Evolutionary conservation across 2,888 invertebrate genomes (phyloP), one percentile per base, ranked within the genome.

Genomic region (Conchocele bisecta): DNA sequence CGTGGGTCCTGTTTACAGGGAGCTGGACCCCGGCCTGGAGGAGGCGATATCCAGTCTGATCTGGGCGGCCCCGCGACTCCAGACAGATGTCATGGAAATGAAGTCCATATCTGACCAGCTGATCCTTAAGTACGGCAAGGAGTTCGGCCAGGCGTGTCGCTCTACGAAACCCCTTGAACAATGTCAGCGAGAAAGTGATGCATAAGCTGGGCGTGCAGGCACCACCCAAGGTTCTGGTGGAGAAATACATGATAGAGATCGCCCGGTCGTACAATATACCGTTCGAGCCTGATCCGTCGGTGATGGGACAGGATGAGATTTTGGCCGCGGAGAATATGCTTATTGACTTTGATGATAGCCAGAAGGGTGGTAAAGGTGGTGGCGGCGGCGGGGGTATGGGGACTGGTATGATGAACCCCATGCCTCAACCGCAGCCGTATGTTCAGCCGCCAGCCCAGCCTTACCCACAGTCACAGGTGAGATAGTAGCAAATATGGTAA

Each of bases 21-120:
- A 93, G 58, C 84, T 99, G 13, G 99, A 99, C 88, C 97, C 97
- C 80, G 98, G 99, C 0, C 93, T 99, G 15, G 95, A 97, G 3
- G 99, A 99, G 92, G 95, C 99, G 0, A 96, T 99, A 68, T 96
- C 98, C 1, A 98, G 96, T 83, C 92, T 98, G n/a, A 94, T 99
- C 73, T 99, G 99, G 99, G 97, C 97, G 0, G 96, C 98, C 13
- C 98, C 99, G 0, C 93, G 99, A 51, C 93, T 99, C 87, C 91
- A 92, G 60, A 89, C 92, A 20, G 93, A 93, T 82, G 89, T 93
- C 35, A 94, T 94, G 90, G 96, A 94, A 87, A 87, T 94, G 75
- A 93, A 94, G 91, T 93, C 96, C 0, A 95, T 99, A 84, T 94
- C 96, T 0, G 98, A 99, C 83, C 94, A 98, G 75, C 92, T 99